Evolutionary conservation across 1,140 invertebrate species (phyloP), one percentile per base, ranked within the genome.

Genomic region (Drosophila serrata): DNA sequence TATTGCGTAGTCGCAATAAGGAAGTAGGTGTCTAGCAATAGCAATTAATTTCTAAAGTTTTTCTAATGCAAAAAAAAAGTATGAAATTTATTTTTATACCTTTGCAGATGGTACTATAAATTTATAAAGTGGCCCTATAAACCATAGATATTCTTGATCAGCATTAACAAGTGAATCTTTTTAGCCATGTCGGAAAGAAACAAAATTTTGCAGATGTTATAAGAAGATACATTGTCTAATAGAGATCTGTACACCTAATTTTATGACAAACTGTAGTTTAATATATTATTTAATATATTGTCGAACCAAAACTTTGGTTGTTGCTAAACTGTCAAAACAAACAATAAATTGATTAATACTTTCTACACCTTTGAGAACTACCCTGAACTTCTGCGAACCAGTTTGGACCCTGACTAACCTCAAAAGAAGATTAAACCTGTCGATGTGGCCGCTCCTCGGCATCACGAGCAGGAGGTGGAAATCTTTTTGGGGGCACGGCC

Each of bases 401-500:
- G 35, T 39, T 42, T 0, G 24, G 0, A 7, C 9, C 31, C 19
- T 15, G 29, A n/a, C 22, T 19, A 33, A 42, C 45, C 27, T 17
- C 7, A 33, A 63, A 40, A 33, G 24, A 29, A 22, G 43, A 24
- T n/a, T 31, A 0, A 0, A 6, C 5, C 27, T 15, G 46, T 67
- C n/a, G 37, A 17, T 67, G 61, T 69, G 37, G 61, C 65, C 43
- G 29, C 35, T 49, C 13, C 57, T 29, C 12, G 37, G 22, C 29
- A 75, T 51, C 45, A 19, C 22, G n/a, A 42, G 39, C 17, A 51
- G n/a, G 9, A 40, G 24, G 49, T 43, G 59, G 57, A 63, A 75
- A 56, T 39, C 37, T 64, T 64, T 84, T 81, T 72, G 81, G 81
- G 78, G 81, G 81, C 81, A 73, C 82, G 81, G 24, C 82, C 55